Evolutionary conservation across 2,113 vertebrate genomes (phyloP).

Genomic region (Xiphorhynchus elegans): DNA sequence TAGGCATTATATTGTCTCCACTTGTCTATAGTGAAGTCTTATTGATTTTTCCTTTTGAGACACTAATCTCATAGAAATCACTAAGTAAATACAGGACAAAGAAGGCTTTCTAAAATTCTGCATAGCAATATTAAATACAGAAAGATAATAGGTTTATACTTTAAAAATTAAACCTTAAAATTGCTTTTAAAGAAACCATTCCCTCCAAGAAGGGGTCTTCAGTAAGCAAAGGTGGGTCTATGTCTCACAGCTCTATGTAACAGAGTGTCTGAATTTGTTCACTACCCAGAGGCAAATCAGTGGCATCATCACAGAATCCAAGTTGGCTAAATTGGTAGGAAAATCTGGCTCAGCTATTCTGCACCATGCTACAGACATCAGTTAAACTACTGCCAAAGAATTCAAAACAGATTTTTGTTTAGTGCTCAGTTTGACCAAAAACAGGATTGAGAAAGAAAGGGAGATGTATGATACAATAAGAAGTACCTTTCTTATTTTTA

Average conservation of each 20-base stretch:
- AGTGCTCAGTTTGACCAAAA: background rate
- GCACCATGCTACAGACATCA: background rate
- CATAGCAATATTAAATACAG: background rate
- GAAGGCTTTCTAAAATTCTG: background rate
- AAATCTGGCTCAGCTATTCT: background rate
- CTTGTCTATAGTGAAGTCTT: background rate
- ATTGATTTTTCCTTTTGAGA: background rate
- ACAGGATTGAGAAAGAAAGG: background rate
- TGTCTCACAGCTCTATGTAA: background rate
- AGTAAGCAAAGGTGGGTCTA: background rate
- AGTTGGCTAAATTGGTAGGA: background rate
- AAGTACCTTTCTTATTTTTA: background rate
- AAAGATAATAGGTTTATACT: background rate
- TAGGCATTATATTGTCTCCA: background rate
- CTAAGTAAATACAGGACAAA: background rate
- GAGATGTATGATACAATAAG: background rate
- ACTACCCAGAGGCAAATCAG: background rate
- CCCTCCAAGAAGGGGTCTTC: background rate
- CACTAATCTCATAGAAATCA: background rate
- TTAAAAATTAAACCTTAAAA: background rate
- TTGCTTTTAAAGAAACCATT: background rate
- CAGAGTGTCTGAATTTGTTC: background rate
- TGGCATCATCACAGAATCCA: background rate
- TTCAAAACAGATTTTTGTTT: background rate
- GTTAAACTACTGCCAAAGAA: background rate